These are phyloP conservation scores for Pollachius pollachius DNA, from an alignment of 2,113 vertebrate genomes.

Conservation along the genomic window DNA sequence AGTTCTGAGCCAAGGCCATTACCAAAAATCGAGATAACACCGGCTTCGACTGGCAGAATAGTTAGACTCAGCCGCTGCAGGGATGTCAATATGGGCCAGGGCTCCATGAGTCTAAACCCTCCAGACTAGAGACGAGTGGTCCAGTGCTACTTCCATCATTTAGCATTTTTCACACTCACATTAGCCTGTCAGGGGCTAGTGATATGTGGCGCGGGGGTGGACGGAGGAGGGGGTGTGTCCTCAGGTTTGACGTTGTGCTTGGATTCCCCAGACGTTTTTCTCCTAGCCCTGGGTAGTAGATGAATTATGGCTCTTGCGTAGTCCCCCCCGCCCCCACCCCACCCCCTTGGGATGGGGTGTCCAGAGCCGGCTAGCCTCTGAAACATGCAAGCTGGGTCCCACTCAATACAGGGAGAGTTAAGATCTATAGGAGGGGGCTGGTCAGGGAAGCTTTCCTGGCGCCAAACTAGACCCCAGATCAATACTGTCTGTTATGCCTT, in stretches of 20 bases:
- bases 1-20: slow-evolving; percentile 44
- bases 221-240: slow-evolving; percentile 29
- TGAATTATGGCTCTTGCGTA: slow-evolving; percentile 29
- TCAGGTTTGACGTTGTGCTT: slow-evolving; percentile 39
- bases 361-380: no score
- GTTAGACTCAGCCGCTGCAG: slow-evolving; percentile 45
- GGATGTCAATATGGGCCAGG: slow-evolving; percentile 48
- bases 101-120: slow-evolving; percentile 43
- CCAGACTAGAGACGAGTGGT: slow-evolving; percentile 22
- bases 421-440: slow-evolving; percentile 21
- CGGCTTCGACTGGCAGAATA: slow-evolving; percentile 37
- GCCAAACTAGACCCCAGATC: background rate
- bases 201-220: slow-evolving; percentile 24
- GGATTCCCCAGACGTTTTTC: slow-evolving; percentile 36
- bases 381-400: no score
- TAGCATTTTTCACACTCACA: slow-evolving; percentile 43
- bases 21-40: slow-evolving; percentile 53
- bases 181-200: slow-evolving; percentile 37
- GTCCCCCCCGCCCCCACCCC: background rate
- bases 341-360: no score
- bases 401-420: no score
- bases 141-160: slow-evolving; percentile 34
- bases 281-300: slow-evolving; percentile 28
- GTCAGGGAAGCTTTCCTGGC: background rate
- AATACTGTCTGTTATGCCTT: background rate